Conservation (phyloP, 2,113 vertebrate species). For the Mellivora capensis region DNA sequence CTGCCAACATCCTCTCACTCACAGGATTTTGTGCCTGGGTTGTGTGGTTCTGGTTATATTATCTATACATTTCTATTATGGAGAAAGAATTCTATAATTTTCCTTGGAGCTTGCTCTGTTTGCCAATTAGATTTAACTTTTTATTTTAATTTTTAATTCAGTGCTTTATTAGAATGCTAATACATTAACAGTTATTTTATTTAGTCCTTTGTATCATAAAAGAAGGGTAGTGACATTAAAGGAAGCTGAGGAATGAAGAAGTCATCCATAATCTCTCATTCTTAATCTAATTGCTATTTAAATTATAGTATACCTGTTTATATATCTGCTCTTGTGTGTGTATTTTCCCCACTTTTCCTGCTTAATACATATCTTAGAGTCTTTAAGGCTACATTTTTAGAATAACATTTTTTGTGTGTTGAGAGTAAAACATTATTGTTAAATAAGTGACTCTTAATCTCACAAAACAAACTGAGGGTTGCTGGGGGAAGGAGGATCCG, state of each 20-base stretch:
- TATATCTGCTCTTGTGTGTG: neutral
- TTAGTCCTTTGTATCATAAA: neutral
- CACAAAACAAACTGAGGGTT: too few relatives aligned
- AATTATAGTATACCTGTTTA: neutral
- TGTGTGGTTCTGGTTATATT: neutral
- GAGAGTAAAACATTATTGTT: neutral
- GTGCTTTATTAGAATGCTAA: neutral
- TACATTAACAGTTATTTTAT: conserved; percentile 3
- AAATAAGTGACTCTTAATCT: too few relatives aligned
- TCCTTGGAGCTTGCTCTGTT: neutral
- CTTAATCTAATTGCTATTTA: conserved; percentile 17
- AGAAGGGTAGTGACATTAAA: neutral
- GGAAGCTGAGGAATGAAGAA: neutral
- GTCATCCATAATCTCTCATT: neutral
- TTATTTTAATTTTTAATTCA: conserved; percentile 35
- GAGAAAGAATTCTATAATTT: neutral
- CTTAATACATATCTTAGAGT: neutral
- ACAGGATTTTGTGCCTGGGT: neutral
- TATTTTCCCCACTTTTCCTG: neutral
- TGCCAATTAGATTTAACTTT: neutral
- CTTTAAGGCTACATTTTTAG: neutral
- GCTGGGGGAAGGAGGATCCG: too few relatives aligned
- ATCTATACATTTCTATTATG: neutral
- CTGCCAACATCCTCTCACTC: neutral
- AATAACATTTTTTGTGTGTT: neutral